These are phyloP conservation scores for Crotalus helleri DNA, from an alignment of 2,113 vertebrate genomes.

Conservation along the genomic window DNA sequence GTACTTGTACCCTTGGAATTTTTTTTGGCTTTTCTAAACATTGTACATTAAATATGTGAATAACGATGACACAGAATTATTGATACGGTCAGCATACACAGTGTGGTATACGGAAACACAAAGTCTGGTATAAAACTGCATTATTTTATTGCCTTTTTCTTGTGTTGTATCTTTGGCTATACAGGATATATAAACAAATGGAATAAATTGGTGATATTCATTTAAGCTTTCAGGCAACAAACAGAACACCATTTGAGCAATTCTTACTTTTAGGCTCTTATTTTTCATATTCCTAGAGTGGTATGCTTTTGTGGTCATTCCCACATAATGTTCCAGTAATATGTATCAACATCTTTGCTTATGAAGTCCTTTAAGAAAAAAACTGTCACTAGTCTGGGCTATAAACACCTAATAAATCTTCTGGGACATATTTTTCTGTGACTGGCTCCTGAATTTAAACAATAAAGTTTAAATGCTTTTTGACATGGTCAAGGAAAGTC, in stretches of 20 bases:
- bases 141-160: neutral
- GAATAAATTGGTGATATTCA: neutral
- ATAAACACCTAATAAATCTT: neutral
- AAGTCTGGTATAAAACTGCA: neutral
- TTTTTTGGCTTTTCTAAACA: slow-evolving; percentile 13
- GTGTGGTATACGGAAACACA: slow-evolving; percentile 30
- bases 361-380: neutral
- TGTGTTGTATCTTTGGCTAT: neutral
- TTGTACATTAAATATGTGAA: neutral
- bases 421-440: neutral
- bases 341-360: neutral
- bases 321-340: neutral
- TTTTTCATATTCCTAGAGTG: neutral
- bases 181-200: neutral
- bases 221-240: neutral
- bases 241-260: neutral
- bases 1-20: neutral
- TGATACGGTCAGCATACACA: slow-evolving; percentile 14
- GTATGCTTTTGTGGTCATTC: neutral
- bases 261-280: neutral
- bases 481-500: neutral
- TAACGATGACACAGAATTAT: slow-evolving; percentile 6
- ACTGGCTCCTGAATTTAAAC: neutral
- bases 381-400: neutral
- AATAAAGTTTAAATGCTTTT: neutral